Percentiles rank a stretch among this genome's conserved stretches.
These are phyloP conservation scores for Anagyrus pseudococci DNA, from an alignment of 2,888 invertebrate genomes.

Conservation along the genomic window DNA sequence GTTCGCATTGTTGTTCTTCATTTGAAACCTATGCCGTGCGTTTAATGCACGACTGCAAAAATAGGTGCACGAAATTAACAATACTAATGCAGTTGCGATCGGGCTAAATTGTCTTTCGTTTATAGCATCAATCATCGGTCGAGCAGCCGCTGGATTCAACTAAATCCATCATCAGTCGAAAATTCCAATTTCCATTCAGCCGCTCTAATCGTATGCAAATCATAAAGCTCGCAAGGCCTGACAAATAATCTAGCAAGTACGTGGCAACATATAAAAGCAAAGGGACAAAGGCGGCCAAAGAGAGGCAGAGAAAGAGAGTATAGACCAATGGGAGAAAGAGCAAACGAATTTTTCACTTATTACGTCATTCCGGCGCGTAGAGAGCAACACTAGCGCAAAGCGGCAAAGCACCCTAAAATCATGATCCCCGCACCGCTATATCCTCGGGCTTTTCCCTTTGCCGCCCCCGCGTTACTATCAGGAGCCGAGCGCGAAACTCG, in stretches of 20 bases:
- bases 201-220: not conserved
- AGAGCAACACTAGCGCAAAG: too few species aligned
- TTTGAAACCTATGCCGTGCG: too few species aligned
- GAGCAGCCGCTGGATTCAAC: too few species aligned
- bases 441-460: not conserved
- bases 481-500: constrained; percentile 32
- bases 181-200: too few species aligned
- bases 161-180: not conserved
- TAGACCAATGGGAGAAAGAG: not conserved
- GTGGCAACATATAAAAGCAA: not conserved
- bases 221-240: not conserved
- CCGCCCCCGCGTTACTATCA: not conserved
- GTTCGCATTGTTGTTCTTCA: too few species aligned
- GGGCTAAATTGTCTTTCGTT: too few species aligned
- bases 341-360: constrained; percentile 39
- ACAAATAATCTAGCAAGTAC: not conserved
- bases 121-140: too few species aligned
- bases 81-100: too few species aligned
- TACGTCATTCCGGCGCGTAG: constrained; percentile 35
- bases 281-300: not conserved
- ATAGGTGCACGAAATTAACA: too few species aligned
- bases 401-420: constrained; percentile 40
- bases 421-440: constrained; percentile 28
- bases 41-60: too few species aligned
- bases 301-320: not conserved